Conservation (phyloP, 2,113 vertebrate species). For the Calypte anna region DNA sequence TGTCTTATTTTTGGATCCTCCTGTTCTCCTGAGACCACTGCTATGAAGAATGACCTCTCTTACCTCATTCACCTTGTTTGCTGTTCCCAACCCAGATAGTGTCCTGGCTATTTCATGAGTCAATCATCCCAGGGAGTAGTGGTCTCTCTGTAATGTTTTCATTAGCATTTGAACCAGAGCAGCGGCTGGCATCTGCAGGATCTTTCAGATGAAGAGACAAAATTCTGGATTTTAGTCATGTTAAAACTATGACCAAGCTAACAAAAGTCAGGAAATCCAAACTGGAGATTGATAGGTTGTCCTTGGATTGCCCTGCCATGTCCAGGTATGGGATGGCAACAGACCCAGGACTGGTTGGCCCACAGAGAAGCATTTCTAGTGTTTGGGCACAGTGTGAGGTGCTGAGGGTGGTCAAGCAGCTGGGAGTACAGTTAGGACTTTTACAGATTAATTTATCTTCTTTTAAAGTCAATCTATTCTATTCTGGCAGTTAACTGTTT, state of each 20-base stretch:
- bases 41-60: slow-evolving; percentile 48
- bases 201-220: not conserved
- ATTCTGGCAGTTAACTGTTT: not conserved
- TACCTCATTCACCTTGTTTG: slow-evolving; percentile 77
- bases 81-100: slow-evolving; percentile 50
- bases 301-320: not conserved
- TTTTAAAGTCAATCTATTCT: not conserved
- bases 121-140: not conserved
- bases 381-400: not conserved
- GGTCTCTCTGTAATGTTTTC: slow-evolving; percentile 54
- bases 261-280: slow-evolving; percentile 56
- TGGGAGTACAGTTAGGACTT: not conserved
- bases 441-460: not conserved
- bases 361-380: rapidly evolving
- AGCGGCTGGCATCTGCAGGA: slow-evolving; percentile 26
- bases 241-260: slow-evolving; percentile 54
- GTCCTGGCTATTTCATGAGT: slow-evolving; percentile 22
- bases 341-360: rapidly evolving
- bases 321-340: not conserved
- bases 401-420: not conserved
- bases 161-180: slow-evolving; percentile 60
- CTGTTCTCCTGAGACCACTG: slow-evolving; percentile 43
- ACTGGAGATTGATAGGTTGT: slow-evolving; percentile 19
- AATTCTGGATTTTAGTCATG: slow-evolving; percentile 61
- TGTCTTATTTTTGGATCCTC: slow-evolving; percentile 77